A percentile compares a stretch with the other conserved stretches of the same genome.
phyloP scores from a whole-genome alignment of 1,140 invertebrate species.

The Antheraea pernyi region DNA sequence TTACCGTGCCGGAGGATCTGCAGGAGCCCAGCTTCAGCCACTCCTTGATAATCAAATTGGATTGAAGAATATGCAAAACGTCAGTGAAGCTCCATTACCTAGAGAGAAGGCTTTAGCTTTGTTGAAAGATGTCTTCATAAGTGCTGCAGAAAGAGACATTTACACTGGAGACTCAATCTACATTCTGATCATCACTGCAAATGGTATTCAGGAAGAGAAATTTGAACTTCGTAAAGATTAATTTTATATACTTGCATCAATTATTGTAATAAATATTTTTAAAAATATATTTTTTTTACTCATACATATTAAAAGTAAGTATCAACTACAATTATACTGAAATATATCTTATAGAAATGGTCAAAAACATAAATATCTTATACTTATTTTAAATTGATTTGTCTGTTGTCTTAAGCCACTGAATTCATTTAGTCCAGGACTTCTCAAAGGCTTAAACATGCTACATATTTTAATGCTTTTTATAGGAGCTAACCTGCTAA shows the following conservation, averaged over 20 bases:
- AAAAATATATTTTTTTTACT: background rate
- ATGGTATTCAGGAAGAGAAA: constrained; percentile 87
- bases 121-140: constrained; percentile 97
- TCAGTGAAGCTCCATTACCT: constrained; percentile 81
- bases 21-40: constrained; percentile 89
- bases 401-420: no score
- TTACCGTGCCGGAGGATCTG: constrained; percentile 92
- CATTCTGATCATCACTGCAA: constrained; percentile 94
- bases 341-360: no score
- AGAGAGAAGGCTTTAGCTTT: constrained; percentile 90
- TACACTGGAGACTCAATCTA: constrained; percentile 96
- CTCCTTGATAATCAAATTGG: constrained; percentile 95
- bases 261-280: constrained; percentile 43
- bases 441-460: no score
- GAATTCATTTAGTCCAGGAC: no score
- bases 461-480: no score
- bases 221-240: constrained; percentile 91
- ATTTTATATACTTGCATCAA: constrained; percentile 18
- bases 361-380: no score
- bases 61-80: constrained; percentile 89
- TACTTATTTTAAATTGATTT: no score
- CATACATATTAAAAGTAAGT: no score
- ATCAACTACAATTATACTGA: no score
- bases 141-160: constrained; percentile 98
- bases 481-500: no score